Evolutionary conservation across 2,113 vertebrate genomes (phyloP).

Genomic region (Oxygymnocypris stewartii): DNA sequence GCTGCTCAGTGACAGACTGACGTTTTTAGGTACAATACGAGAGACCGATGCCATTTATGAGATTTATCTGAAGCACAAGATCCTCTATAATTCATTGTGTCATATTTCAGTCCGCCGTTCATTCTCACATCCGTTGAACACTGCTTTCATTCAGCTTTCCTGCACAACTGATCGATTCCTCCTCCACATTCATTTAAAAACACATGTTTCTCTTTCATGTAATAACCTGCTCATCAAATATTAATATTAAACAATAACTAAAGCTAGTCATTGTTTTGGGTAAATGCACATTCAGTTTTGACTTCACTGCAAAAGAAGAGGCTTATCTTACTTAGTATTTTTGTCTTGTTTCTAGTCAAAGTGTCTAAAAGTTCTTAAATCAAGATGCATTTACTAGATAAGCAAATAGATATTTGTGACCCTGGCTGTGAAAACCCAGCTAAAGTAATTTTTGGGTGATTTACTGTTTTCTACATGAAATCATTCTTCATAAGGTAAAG

Average conservation of each 20-base stretch:
- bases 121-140: background rate
- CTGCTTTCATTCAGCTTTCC: background rate
- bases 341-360: no score
- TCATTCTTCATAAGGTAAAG: no score
- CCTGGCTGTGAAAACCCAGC: no score
- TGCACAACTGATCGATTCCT: background rate
- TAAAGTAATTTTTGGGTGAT: no score
- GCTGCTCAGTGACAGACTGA: constrained; percentile 95
- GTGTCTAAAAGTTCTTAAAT: no score
- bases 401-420: no score
- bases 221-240: background rate
- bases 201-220: background rate
- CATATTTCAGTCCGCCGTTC: background rate
- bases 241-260: background rate
- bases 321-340: no score
- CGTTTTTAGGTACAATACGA: constrained; percentile 84
- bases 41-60: constrained; percentile 64
- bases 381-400: no score
- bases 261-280: background rate
- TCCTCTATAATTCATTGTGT: background rate
- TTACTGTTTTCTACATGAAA: no score
- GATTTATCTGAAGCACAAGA: background rate
- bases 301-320: no score
- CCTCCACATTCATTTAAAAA: background rate
- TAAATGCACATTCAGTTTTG: background rate